Base-by-base conservation (phyloP, 2,113 vertebrate species). In the Vulpes vulpes region DNA sequence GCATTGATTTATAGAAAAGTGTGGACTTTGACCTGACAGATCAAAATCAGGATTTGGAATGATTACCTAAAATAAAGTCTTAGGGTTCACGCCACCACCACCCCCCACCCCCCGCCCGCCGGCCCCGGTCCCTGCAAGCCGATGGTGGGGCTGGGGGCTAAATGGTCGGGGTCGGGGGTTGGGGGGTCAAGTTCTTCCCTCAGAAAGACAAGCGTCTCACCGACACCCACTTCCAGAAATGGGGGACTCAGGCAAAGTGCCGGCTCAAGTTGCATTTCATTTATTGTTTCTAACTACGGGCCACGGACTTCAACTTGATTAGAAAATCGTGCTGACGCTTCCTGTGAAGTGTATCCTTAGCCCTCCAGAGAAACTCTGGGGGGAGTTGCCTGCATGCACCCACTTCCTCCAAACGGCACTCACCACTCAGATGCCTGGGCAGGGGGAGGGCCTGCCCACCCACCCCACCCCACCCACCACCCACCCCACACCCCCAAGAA, bases 11-110 rank as follows among this genome's bases (percentile, higher is more conserved):
- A 96, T 97, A 91, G 85, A 90, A 30, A 96, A 95, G 35, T 71
- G 81, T 89, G 96, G 97, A 96, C 93, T 95, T 96, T 98, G 96
- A 97, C 64, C 87, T 60, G 59, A 86, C 76, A 95, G 85, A 97
- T 14, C 97, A 98, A 98, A 98, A 98, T 97, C 83, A 97, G 97
- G 97, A 98, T 98, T 90, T 43, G 19, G 67, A 98, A 96, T 57
- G 64, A 94, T 98, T 94, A 96, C 86, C 96, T 67, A 92, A 97
- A 98, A 97, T 78, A 97, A 98, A 98, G 96, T 93, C 96, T 43
- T 86, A 81, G 88, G 43, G 88, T 97, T 43, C 43, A 43, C 43
- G 43, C 43, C 43, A 43, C 43, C 43, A 43, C 43, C 43, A 43
- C 43, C 43, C 43, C 43, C 43, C 43, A 7, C 43, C 43, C 43